Evolutionary conservation across 1,140 invertebrate genomes (phyloP), one percentile per base, ranked within the genome.

Genomic region (Drosophila tsacasi): DNA sequence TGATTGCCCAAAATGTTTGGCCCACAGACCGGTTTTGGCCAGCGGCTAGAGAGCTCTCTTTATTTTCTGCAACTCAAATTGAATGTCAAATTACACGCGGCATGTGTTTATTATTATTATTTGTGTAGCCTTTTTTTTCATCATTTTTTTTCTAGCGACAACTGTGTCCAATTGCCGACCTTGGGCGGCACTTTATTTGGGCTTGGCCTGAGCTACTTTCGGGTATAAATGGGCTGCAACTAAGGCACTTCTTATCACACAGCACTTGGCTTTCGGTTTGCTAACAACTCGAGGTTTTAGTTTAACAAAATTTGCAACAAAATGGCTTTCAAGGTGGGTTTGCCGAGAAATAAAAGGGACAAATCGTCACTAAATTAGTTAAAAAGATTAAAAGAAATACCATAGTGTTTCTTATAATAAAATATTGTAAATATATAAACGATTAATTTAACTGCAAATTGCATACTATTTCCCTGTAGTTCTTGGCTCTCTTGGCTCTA

Each of bases 271-370:
- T 21, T 32, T 62, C n/a, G 46, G 30, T 21, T 49, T 46, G 62
- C 5, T 6, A 13, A 61, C 42, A 78, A 7, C 35, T 46, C 37
- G 13, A 39, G 39, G 12, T 3, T 25, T 35, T 0, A 2, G 61
- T 23, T 23, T 1, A 0, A 35, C 8, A 64, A 77, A 44, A 25
- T 35, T n/a, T n/a, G n/a, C 5, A 58, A 37, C 30, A 61, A 77
- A 85, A 81, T 81, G 79, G 79, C 79, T 60, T 81, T 81, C 50
- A 81, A 81, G 78, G 79, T 81, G 63, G 25, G 50, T 39, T 62
- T 15, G n/a, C 0, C 0, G 0, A 8, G 17, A 19, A 3, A 21
- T 19, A 15, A 12, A 3, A 0, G 17, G 12, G 30, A 12, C n/a
- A 54, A 37, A 30, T 30, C 27, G 27, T 30, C 7, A 8, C 30